phyloP scores from a whole-genome alignment of 1,140 invertebrate species.

The Nebria ingens region DNA sequence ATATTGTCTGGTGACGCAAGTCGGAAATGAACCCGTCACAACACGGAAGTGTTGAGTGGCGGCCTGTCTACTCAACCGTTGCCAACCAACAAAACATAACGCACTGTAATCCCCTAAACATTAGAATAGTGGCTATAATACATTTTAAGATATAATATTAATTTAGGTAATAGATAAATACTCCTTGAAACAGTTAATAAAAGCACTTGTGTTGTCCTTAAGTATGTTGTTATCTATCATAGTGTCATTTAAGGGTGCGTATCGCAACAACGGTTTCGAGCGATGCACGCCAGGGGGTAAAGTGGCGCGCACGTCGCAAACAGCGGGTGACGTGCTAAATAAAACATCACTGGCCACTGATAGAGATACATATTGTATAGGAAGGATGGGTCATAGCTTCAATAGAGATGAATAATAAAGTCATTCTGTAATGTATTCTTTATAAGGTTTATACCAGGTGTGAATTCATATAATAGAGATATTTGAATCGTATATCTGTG shows the following conservation, averaged over 20 bases:
- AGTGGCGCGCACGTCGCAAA: not conserved
- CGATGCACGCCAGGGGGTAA: not conserved
- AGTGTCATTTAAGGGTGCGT: not conserved
- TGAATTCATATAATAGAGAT: not conserved
- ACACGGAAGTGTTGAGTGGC: not conserved
- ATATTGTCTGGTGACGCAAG: not conserved
- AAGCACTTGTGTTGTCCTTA: not conserved
- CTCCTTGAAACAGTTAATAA: not conserved
- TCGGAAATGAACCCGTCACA: not conserved
- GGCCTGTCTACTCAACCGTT: not conserved
- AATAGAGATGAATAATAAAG: not conserved
- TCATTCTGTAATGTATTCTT: not conserved
- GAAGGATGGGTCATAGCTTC: not conserved
- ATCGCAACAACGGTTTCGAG: not conserved
- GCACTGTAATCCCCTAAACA: too few species aligned
- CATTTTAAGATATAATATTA: too few species aligned
- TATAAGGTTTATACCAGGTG: not conserved
- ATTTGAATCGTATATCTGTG: not conserved
- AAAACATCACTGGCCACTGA: not conserved
- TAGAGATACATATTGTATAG: not conserved
- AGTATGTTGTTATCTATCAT: not conserved
- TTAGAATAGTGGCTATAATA: too few species aligned
- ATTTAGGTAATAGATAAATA: too few species aligned
- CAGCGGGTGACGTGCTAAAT: not conserved
- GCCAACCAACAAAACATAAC: not conserved